Percentiles rank a stretch among this genome's conserved stretches.
phyloP scores from a whole-genome alignment of 2,888 invertebrate genomes.

The Apodemia hepburni region DNA sequence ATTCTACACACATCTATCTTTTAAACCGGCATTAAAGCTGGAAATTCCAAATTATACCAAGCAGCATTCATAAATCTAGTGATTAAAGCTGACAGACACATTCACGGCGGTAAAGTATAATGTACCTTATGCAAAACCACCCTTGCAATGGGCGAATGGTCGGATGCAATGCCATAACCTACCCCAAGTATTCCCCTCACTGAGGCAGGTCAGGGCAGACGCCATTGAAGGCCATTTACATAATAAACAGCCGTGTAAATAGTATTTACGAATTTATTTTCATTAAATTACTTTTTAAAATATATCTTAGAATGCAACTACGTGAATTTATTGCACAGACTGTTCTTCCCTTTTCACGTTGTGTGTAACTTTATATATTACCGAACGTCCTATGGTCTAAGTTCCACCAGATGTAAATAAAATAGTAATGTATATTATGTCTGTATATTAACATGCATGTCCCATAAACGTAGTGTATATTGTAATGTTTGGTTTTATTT shows the following conservation, averaged over 20 bases:
- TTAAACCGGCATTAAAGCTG: conserved; percentile 1
- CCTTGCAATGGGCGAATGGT: conserved; percentile 64
- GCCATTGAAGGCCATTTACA: conserved; percentile 67
- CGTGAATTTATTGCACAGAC: no score
- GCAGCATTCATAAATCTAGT: conserved; percentile 63
- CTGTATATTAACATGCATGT: no score
- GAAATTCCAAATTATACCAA: conserved; percentile 56
- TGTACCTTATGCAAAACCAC: conserved; percentile 66
- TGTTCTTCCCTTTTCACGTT: no score
- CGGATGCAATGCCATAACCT: conserved; percentile 74
- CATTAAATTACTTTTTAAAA: neutral
- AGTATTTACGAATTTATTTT: conserved; percentile 29
- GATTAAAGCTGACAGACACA: conserved; percentile 62
- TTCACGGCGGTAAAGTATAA: conserved; percentile 53
- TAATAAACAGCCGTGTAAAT: conserved; percentile 50
- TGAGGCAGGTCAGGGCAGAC: conserved; percentile 65
- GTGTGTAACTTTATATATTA: no score
- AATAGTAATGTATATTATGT: no score
- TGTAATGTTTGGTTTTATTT: no score
- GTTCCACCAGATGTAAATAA: no score
- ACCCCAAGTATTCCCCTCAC: conserved; percentile 70
- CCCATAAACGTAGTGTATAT: no score
- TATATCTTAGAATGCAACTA: no score
- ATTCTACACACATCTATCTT: neutral
- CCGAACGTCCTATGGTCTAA: no score